Evolutionary conservation across 2,888 invertebrate genomes (phyloP).

Genomic region (Psococerastis gibbosa): DNA sequence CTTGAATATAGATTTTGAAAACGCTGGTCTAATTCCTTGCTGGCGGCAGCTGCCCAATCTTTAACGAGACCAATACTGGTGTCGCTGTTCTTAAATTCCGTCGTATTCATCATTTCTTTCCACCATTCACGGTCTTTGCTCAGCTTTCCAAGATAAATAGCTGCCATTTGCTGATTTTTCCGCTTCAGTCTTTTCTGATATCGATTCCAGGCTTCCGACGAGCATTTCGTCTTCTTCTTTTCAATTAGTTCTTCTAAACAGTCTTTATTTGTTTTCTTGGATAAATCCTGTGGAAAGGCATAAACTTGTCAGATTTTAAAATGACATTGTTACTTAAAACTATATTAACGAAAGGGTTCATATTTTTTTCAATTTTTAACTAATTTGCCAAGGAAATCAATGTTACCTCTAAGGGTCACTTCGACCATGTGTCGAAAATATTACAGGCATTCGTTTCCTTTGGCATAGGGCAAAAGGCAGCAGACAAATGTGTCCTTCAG

Average conservation of each 20-base stretch:
- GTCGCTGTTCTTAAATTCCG: neutral
- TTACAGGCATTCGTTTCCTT: too few relatives aligned
- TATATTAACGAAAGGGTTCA: too few relatives aligned
- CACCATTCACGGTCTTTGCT: conserved; percentile 5
- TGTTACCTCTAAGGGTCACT: too few relatives aligned
- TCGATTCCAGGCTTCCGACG: neutral
- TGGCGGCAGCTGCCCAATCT: neutral
- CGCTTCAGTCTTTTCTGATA: neutral
- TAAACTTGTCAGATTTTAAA: too few relatives aligned
- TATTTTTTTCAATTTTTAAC: too few relatives aligned
- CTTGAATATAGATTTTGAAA: neutral
- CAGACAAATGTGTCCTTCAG: too few relatives aligned
- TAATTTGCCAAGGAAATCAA: too few relatives aligned
- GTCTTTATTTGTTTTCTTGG: neutral
- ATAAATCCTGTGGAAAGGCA: too few relatives aligned
- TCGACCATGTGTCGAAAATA: too few relatives aligned
- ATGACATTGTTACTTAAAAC: too few relatives aligned
- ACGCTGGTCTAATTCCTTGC: neutral
- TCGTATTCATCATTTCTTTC: neutral
- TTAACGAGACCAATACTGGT: neutral
- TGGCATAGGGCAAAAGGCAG: too few relatives aligned
- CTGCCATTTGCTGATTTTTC: neutral
- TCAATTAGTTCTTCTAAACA: neutral
- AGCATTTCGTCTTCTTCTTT: neutral
- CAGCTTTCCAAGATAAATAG: neutral